A percentile compares a stretch with the other conserved stretches of the same genome.
Conservation (phyloP, 2,797 vertebrate genomes). For the Sparus aurata region DNA sequence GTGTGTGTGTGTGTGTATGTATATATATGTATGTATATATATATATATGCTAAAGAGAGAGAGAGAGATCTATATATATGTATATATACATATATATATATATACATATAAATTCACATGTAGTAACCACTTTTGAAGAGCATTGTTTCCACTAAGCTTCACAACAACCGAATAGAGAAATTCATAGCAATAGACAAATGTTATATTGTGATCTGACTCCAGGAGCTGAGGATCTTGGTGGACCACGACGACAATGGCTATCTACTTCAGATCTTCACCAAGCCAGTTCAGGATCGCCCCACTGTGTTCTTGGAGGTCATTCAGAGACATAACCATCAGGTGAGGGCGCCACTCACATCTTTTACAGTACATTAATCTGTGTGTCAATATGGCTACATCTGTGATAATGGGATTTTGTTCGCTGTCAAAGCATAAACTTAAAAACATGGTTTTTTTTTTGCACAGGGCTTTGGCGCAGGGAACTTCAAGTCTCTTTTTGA, state of each 20-base stretch:
- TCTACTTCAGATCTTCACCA: slow-evolving; percentile 98
- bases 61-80: too few relatives aligned
- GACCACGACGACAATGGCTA: slow-evolving; percentile 97
- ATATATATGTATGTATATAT: too few relatives aligned
- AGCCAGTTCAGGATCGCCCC: slow-evolving; percentile 96
- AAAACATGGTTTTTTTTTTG: slow-evolving; percentile 15
- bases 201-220: slow-evolving; percentile 22
- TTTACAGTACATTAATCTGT: neutral
- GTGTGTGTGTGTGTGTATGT: too few relatives aligned
- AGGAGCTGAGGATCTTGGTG: slow-evolving; percentile 96
- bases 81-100: too few relatives aligned
- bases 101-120: too few relatives aligned
- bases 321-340: slow-evolving; percentile 97
- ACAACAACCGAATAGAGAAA: neutral
- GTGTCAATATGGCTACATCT: neutral
- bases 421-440: neutral
- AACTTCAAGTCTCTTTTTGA: slow-evolving; percentile 98
- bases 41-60: too few relatives aligned
- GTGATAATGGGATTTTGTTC: neutral
- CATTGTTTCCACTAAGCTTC: too few relatives aligned
- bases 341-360: slow-evolving; percentile 59
- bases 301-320: slow-evolving; percentile 98
- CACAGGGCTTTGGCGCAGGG: slow-evolving; percentile 95
- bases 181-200: neutral
- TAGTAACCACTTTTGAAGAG: neutral